Percentiles rank a stretch among this genome's conserved stretches.
Conservation (phyloP, 2,113 vertebrate species). For the Gracilinanus agilis region DNA sequence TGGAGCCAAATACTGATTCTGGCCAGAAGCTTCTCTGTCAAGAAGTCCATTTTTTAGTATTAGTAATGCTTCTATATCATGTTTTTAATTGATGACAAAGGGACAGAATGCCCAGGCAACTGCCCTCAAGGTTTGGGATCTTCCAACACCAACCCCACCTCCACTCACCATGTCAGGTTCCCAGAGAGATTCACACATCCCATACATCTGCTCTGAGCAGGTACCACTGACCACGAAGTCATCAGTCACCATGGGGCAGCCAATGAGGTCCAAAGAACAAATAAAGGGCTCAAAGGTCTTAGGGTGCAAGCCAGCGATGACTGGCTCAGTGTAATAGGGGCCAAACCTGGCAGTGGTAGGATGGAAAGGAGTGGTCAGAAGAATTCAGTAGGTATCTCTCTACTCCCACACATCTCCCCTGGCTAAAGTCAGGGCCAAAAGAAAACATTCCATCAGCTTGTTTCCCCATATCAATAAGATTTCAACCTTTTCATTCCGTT, state of each 20-base stretch:
- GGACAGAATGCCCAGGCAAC: not conserved
- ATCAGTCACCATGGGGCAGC: slow-evolving; percentile 97
- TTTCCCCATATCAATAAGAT: not conserved
- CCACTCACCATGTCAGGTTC: slow-evolving; percentile 95
- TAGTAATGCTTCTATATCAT: not conserved
- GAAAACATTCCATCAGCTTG: not conserved
- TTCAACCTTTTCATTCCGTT: not conserved
- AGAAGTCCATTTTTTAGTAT: too few relatives aligned
- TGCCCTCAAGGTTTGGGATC: not conserved
- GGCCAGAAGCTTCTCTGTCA: not conserved
- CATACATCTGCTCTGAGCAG: slow-evolving; percentile 98
- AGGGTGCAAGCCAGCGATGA: slow-evolving; percentile 96
- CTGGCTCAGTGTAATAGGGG: slow-evolving; percentile 97
- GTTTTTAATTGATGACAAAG: not conserved
- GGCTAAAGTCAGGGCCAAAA: not conserved
- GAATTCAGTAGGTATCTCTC: not conserved
- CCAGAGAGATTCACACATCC: slow-evolving; percentile 99
- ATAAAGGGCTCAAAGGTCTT: slow-evolving; percentile 94
- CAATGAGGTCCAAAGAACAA: slow-evolving; percentile 96
- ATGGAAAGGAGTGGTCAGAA: slow-evolving; percentile 27
- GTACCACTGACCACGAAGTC: slow-evolving; percentile 98
- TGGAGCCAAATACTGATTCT: not conserved
- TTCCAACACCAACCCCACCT: not conserved
- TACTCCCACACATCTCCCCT: not conserved
- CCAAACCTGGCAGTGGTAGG: slow-evolving; percentile 89